Evolutionary conservation across 2,113 vertebrate species (phyloP).

Genomic region (Siphamia tubifer): DNA sequence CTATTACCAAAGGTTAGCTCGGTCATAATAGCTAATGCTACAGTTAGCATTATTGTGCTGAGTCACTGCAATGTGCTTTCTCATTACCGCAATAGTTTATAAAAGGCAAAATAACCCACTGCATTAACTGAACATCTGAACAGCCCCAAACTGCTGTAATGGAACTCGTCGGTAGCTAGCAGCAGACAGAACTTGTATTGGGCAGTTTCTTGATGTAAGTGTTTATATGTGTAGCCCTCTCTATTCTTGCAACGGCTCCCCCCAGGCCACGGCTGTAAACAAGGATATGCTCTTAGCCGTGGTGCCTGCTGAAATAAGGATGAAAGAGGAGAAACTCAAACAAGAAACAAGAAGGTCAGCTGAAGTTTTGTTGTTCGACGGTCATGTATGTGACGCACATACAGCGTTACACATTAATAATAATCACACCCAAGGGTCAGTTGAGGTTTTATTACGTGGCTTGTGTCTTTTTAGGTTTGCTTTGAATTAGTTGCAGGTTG

Average conservation of each 20-base stretch:
- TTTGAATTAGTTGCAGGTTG: neutral
- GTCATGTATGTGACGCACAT: neutral
- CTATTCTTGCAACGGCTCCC: conserved; percentile 36
- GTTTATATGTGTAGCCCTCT: conserved; percentile 26
- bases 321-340: conserved; percentile 33
- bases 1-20: too few relatives aligned
- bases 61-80: too few relatives aligned
- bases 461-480: neutral
- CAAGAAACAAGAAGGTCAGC: conserved; percentile 19
- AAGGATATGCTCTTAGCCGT: conserved; percentile 62
- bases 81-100: too few relatives aligned
- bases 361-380: conserved; percentile 6
- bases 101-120: neutral
- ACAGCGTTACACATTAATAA: neutral
- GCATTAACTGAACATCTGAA: conserved; percentile 9
- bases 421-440: neutral
- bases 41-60: too few relatives aligned
- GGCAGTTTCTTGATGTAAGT: conserved; percentile 30
- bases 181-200: neutral
- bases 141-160: neutral
- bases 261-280: conserved; percentile 55
- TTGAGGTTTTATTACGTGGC: neutral
- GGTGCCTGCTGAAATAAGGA: conserved; percentile 38
- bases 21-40: too few relatives aligned
- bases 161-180: neutral